Base-by-base conservation (phyloP, 1,140 invertebrate genomes). In the Drosophila pallidifrons region DNA sequence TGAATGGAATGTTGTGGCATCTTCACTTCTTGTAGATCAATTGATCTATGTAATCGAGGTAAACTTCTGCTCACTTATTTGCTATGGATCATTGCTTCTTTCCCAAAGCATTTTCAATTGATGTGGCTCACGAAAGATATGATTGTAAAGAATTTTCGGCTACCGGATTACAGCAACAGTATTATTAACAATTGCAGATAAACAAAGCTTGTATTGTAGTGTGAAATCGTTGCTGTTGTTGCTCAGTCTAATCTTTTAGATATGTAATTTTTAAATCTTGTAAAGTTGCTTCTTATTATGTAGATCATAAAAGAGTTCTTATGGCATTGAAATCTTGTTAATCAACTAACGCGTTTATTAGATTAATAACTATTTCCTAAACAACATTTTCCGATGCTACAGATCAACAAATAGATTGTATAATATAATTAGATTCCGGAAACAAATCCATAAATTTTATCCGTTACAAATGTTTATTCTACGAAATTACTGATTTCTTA, bases 1-100 rank as follows among this genome's bases (percentile, higher is more conserved):
- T 35, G 5, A 10, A 20, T 6, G 35, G 54, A 10, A 41, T 41
- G 35, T 57, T 41, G 35, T 57, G 64, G 28, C 6, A 47, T 52
- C 30, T 32, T 61, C 7, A 60, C 35, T 38, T 38, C 20, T 16
- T 46, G 25, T 41, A 30, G 55, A 58, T 43, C n/a, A n/a, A 43
- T n/a, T 13, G 11, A 43, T 43, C 41, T 43, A 43, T 13, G 11
- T 43, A 38, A 38, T 57, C 54, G 11, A 20, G 20, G 47, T 3
- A 54, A 32, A 5, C 20, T 52, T 52, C 49, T 30, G 10, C 38
- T 54, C 6, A 25, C 20, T 0, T 25, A 11, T 51, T 20, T 51
- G 6, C n/a, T 52, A 52, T 45, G 5, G 2, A 47, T 43, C 46
- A 20, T 2, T 5, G 46, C 2, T 47, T 16, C 2, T 47, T 38